A percentile compares a stretch with the other conserved stretches of the same genome.
Evolutionary conservation across 2,888 invertebrate genomes (phyloP).

Genomic region (Phyllotreta striolata): DNA sequence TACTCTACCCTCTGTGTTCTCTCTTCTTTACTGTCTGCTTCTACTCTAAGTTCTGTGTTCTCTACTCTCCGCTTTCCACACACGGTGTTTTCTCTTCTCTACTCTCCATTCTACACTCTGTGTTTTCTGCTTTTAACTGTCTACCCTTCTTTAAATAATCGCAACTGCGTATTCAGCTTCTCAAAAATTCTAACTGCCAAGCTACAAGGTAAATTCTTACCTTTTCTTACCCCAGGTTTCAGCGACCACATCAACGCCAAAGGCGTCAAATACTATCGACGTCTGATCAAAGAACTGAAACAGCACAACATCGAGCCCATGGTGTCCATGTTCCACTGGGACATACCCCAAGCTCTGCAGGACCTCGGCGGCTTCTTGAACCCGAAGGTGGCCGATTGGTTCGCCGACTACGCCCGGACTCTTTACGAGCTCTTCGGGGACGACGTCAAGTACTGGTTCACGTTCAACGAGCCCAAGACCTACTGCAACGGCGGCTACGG

Average conservation of each 20-base stretch:
- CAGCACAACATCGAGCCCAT: constrained; percentile 63
- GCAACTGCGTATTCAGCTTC: no score
- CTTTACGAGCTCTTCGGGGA: constrained; percentile 60
- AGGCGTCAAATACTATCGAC: constrained; percentile 42
- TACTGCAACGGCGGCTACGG: constrained; percentile 48
- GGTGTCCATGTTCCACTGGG: constrained; percentile 68
- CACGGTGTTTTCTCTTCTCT: no score
- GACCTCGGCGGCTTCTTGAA: constrained; percentile 72
- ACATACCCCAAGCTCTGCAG: constrained; percentile 46
- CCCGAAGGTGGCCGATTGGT: constrained; percentile 66
- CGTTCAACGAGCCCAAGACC: constrained; percentile 63
- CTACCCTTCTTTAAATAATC: no score
- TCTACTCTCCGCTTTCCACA: no score
- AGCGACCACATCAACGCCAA: constrained; percentile 61
- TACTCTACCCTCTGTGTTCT: no score
- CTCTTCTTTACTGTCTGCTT: no score
- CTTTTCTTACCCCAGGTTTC: no score
- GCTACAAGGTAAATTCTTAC: no score
- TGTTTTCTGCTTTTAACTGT: no score
- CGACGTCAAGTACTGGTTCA: constrained; percentile 63
- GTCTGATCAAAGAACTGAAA: constrained; percentile 62
- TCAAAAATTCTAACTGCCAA: no score
- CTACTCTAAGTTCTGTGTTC: no score
- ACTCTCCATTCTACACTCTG: no score
- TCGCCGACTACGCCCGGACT: constrained; percentile 65